A percentile compares a stretch with the other conserved stretches of the same genome.
Evolutionary conservation across 2,888 invertebrate genomes (phyloP).

Genomic region (Entomobrya multifasciata): DNA sequence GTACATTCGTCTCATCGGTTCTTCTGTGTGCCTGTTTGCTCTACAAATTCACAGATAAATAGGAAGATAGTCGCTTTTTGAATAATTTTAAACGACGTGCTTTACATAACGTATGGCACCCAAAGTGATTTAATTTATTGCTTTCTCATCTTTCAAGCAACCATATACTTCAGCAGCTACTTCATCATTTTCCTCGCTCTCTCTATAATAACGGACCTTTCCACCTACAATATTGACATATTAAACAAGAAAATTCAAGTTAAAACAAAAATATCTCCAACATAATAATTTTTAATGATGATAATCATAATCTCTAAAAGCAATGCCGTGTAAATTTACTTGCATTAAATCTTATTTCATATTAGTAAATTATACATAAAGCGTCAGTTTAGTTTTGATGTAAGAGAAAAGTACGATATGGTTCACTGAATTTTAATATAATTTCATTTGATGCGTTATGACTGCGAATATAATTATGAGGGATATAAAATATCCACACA

Average conservation of each 20-base stretch:
- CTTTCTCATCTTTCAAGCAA: constrained; percentile 70
- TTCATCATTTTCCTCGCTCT: constrained; percentile 52
- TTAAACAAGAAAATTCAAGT: constrained; percentile 30
- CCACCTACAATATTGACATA: no score
- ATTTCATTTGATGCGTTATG: constrained; percentile 43
- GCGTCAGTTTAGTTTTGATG: constrained; percentile 1
- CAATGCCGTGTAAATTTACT: constrained; percentile 31
- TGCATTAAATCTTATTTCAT: no score
- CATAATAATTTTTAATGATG: not conserved
- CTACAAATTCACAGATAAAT: constrained; percentile 20
- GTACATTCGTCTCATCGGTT: no score
- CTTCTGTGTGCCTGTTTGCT: constrained; percentile 41
- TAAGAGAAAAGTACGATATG: constrained; percentile 17
- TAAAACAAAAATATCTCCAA: not conserved
- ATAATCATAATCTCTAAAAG: not conserved
- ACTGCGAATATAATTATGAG: constrained; percentile 38
- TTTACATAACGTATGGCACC: constrained; percentile 67
- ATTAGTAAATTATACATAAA: not conserved
- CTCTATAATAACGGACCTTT: no score
- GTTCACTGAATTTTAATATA: constrained; percentile 51
- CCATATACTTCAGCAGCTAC: constrained; percentile 65
- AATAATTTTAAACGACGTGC: constrained; percentile 40
- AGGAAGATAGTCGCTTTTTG: constrained; percentile 40
- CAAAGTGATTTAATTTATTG: constrained; percentile 73
- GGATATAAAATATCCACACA: constrained; percentile 54